Conservation (phyloP, 2,797 vertebrate genomes). For the Cossypha polioptera region DNA sequence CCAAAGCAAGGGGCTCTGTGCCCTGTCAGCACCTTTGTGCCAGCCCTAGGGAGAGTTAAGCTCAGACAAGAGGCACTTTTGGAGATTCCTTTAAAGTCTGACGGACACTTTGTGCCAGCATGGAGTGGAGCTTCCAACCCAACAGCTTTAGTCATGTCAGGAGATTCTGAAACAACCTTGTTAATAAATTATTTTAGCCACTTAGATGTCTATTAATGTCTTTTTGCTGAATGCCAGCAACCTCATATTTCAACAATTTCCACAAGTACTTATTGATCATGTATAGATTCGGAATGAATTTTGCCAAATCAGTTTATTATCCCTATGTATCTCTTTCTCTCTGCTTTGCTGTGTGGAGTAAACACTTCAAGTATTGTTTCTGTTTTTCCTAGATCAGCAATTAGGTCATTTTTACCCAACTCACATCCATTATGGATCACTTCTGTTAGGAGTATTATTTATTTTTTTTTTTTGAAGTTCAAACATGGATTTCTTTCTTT, state of each 20-base stretch:
- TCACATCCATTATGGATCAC: constrained; percentile 29
- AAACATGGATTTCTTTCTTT: neutral
- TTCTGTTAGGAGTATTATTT: neutral
- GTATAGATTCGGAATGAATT: constrained; percentile 59
- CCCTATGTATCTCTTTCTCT: neutral
- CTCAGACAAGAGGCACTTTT: neutral
- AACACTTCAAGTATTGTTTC: constrained; percentile 29
- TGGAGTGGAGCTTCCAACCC: neutral
- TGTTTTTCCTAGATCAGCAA: constrained; percentile 49
- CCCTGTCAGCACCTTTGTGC: neutral
- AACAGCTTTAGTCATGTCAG: neutral
- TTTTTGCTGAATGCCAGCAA: constrained; percentile 32
- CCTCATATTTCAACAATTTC: constrained; percentile 45
- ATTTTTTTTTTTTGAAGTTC: neutral
- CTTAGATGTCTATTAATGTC: constrained; percentile 47
- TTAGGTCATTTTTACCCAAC: constrained; percentile 24
- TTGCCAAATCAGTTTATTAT: constrained; percentile 55
- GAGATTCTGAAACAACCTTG: neutral
- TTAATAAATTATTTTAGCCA: constrained; percentile 47
- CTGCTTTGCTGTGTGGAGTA: neutral
- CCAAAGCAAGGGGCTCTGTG: fast-evolving
- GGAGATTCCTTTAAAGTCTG: neutral
- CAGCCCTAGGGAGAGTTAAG: neutral
- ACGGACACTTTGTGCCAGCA: neutral
- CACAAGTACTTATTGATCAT: constrained; percentile 45